These are phyloP conservation scores for Noctua janthe DNA, from an alignment of 2,888 invertebrate species.

Conservation along the genomic window DNA sequence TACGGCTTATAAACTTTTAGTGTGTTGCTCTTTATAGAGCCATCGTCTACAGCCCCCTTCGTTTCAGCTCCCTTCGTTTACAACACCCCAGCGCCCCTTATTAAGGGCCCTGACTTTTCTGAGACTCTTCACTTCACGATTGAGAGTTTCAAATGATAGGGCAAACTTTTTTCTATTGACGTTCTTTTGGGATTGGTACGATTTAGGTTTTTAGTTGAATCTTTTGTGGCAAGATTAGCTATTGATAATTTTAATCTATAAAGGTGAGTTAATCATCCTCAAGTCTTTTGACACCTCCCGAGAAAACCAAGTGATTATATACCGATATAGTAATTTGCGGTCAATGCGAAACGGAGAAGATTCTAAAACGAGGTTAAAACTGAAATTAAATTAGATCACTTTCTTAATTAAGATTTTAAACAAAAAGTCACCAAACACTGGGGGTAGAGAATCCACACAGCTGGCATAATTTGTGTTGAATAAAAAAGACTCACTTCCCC, in stretches of 20 bases:
- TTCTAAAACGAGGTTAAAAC: not conserved
- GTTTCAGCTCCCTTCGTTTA: conserved; percentile 60
- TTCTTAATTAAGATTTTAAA: not conserved
- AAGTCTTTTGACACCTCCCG: not conserved
- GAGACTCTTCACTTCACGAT: conserved; percentile 45
- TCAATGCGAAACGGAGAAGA: not conserved
- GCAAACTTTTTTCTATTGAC: conserved; percentile 49
- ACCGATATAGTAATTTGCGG: not conserved
- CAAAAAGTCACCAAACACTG: not conserved
- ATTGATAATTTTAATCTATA: not conserved
- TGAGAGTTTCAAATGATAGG: conserved; percentile 56
- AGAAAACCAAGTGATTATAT: not conserved
- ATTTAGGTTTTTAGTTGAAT: conserved; percentile 31
- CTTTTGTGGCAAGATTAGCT: conserved; percentile 9
- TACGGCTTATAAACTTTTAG: conserved; percentile 72
- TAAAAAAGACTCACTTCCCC: not conserved
- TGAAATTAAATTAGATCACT: not conserved
- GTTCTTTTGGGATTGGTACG: conserved; percentile 13
- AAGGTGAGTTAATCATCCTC: not conserved
- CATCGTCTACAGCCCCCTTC: conserved; percentile 55
- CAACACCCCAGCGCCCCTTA: conserved; percentile 50
- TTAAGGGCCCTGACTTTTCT: conserved; percentile 62
- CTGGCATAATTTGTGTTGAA: not conserved
- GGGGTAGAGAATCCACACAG: too few species aligned
- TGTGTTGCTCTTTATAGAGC: conserved; percentile 65